phyloP scores from a whole-genome alignment of 2,113 vertebrate species.

The Lontra canadensis region DNA sequence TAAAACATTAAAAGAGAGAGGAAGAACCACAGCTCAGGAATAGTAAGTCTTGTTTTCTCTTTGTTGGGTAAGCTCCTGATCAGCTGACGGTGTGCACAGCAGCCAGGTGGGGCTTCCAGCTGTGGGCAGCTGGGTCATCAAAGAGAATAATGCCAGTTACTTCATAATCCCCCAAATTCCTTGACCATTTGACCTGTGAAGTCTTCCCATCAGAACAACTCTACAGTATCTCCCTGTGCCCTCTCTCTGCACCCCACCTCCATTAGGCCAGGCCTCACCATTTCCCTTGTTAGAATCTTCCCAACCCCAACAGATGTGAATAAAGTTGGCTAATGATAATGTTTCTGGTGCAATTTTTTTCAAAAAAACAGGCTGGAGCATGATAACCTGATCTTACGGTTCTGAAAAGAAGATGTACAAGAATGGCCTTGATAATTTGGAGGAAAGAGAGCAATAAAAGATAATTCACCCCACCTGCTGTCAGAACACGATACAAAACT shows the following conservation, averaged over 20 bases:
- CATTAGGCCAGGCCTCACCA: not conserved
- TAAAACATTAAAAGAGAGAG: not conserved
- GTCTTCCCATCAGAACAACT: not conserved
- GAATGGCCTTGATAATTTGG: not conserved
- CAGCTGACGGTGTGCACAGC: not conserved
- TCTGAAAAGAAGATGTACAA: not conserved
- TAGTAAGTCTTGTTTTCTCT: not conserved
- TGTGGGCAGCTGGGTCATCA: not conserved
- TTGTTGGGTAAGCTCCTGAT: not conserved
- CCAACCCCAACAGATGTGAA: not conserved
- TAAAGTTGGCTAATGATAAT: not conserved
- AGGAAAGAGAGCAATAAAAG: not conserved
- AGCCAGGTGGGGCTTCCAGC: no score
- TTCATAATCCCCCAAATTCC: not conserved
- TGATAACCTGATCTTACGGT: not conserved
- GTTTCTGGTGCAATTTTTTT: not conserved
- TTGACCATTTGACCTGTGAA: not conserved
- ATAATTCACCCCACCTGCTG: not conserved
- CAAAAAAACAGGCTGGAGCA: not conserved
- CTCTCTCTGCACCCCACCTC: no score
- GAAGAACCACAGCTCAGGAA: not conserved
- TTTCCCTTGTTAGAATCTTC: not conserved
- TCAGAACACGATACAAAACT: not conserved
- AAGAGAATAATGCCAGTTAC: not conserved
- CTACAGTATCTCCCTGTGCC: rapidly evolving